phyloP scores from a whole-genome alignment of 2,797 vertebrate genomes.

The Sardinella longiceps region DNA sequence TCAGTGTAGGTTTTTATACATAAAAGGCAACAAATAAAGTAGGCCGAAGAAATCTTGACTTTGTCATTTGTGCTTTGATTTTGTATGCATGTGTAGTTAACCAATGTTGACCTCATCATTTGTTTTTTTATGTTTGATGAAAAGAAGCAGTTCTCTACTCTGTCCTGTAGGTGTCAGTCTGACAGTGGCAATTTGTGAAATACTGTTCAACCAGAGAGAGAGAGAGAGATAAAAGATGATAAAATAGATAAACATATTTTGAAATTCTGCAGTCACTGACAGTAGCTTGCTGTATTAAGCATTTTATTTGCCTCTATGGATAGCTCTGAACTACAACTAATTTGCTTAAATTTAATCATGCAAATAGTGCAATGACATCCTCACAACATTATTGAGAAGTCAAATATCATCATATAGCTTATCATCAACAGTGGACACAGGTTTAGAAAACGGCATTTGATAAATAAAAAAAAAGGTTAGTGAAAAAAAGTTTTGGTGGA shows the following conservation, averaged over 20 bases:
- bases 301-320: not conserved
- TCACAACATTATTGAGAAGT: too few species aligned
- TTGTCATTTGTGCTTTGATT: not conserved
- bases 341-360: not conserved
- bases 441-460: too few species aligned
- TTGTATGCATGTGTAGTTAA: not conserved
- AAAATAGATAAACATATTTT: not conserved
- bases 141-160: not conserved
- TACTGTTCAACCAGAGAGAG: not conserved
- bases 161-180: slow-evolving; percentile 13
- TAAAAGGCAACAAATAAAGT: slow-evolving; percentile 26
- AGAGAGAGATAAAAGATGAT: not conserved
- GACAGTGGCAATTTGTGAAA: not conserved
- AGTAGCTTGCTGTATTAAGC: too few species aligned
- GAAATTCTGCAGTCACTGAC: not conserved
- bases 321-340: not conserved
- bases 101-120: not conserved
- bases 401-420: too few species aligned
- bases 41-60: not conserved
- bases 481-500: not conserved
- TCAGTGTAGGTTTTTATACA: slow-evolving; percentile 25
- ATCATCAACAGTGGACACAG: too few species aligned
- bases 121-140: not conserved
- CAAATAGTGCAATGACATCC: too few species aligned
- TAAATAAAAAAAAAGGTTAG: too few species aligned